Conservation (phyloP, 2,113 vertebrate species). For the Oxyruncus cristatus region DNA sequence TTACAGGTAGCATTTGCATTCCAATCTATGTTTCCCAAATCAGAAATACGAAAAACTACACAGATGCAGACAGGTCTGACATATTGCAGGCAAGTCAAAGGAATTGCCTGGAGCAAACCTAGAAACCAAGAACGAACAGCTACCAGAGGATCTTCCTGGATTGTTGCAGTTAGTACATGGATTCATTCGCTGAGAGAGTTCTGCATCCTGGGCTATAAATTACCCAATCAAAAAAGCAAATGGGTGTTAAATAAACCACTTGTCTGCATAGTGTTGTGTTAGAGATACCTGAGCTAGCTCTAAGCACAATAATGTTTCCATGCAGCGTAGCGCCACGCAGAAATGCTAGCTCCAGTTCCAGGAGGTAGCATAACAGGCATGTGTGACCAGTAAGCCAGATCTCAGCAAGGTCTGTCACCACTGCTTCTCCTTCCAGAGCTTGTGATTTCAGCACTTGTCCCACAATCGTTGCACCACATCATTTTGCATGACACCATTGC, state of each 20-base stretch:
- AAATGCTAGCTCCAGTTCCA: not conserved
- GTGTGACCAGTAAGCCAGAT: not conserved
- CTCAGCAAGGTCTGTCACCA: not conserved
- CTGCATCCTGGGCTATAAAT: not conserved
- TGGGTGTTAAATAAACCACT: not conserved
- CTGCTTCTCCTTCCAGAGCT: not conserved
- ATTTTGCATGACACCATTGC: not conserved
- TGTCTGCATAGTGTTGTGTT: not conserved
- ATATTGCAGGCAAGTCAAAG: not conserved
- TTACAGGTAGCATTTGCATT: not conserved
- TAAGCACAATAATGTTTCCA: not conserved
- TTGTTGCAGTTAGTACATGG: not conserved
- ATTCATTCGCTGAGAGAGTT: not conserved
- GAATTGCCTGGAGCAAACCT: not conserved
- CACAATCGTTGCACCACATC: too few relatives aligned
- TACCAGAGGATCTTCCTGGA: not conserved
- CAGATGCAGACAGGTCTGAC: not conserved
- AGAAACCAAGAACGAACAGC: not conserved
- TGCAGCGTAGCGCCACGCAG: not conserved
- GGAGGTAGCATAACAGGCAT: accelerated
- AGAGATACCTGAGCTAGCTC: not conserved
- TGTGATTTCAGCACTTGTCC: not conserved
- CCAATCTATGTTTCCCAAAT: not conserved
- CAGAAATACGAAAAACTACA: not conserved
- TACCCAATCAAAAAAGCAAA: not conserved